These are phyloP conservation scores for Hylia prasina DNA, from an alignment of 2,113 vertebrate genomes.

Conservation along the genomic window DNA sequence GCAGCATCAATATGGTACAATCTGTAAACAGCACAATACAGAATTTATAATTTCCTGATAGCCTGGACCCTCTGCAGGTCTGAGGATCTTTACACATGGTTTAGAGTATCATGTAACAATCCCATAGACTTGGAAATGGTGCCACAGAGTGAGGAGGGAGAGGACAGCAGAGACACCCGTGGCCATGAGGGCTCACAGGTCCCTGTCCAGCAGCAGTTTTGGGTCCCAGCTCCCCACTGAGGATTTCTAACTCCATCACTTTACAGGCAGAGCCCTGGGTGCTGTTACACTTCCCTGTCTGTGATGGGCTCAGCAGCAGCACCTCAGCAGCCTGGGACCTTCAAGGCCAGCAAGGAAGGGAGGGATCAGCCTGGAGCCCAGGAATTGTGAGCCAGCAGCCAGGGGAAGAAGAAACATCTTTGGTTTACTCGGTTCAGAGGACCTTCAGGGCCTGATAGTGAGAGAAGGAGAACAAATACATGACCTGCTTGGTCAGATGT, in stretches of 20 bases:
- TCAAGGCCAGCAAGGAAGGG: neutral
- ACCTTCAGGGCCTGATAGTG: neutral
- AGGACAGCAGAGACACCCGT: fast-evolving
- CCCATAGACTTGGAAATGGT: fast-evolving
- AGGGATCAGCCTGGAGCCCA: fast-evolving
- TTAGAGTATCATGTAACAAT: neutral
- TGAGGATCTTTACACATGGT: neutral
- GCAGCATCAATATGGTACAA: neutral
- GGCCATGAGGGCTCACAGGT: fast-evolving
- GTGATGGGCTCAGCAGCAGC: neutral
- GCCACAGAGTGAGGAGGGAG: neutral
- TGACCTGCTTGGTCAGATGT: neutral
- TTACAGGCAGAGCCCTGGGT: neutral
- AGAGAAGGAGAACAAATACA: neutral
- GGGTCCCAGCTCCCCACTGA: no score
- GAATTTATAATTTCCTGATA: neutral
- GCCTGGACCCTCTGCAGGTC: neutral
- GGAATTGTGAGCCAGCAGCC: neutral
- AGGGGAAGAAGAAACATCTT: neutral
- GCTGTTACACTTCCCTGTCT: neutral
- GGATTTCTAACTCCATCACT: neutral
- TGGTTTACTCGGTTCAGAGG: neutral
- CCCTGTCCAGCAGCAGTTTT: neutral
- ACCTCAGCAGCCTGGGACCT: fast-evolving
- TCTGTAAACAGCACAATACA: neutral